Base-by-base conservation (phyloP, 2,888 invertebrate species). In the Ophioninae sp. region DNA sequence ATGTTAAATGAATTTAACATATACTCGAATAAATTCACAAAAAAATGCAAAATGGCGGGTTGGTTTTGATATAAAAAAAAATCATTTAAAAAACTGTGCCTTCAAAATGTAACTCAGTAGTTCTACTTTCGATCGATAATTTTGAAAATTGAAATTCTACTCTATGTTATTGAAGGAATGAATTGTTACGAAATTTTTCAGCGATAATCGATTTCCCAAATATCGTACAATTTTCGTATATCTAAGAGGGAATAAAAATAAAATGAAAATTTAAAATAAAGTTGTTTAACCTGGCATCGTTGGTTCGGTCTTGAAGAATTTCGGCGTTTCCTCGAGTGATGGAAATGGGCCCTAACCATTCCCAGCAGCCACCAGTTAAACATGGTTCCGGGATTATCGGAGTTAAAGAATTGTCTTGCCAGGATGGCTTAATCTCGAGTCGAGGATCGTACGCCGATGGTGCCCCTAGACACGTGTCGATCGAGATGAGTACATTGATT, bases 301-400 rank as follows among this genome's bases (percentile, higher is more conserved):
- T 84, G 37, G 84, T 56, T n/a, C 85, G 67, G 8, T 85, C 86
- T 17, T 80, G 76, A 17, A 85, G 8, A 21, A 84, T 61, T 17
- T 84, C 72, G 30, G 79, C 83, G 56, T 84, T 79, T 10, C 67
- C 67, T 65, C 85, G 50, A 20, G 85, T 68, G 37, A 77, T 57
- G n/a, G 86, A 79, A 44, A 86, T 62, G 7, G 77, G 61, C 6
- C 90, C 87, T 59, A 89, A 73, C 87, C 87, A 89, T 75, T 85
- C 87, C 89, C 89, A 90, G 80, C 91, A 91, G 41, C 85, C 88
- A 5, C 82, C 87, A 0, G 87, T 65, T 6, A 88, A 83, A 59
- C 91, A 91, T 17, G 86, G 85, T 10, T 87, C 84, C 20, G 87
- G 62, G 13, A 88, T 83, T 20, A 89, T 78, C 20, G 86, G 61